Conservation (phyloP, 2,888 invertebrate species). For the Lordiphosa andalusiaca region DNA sequence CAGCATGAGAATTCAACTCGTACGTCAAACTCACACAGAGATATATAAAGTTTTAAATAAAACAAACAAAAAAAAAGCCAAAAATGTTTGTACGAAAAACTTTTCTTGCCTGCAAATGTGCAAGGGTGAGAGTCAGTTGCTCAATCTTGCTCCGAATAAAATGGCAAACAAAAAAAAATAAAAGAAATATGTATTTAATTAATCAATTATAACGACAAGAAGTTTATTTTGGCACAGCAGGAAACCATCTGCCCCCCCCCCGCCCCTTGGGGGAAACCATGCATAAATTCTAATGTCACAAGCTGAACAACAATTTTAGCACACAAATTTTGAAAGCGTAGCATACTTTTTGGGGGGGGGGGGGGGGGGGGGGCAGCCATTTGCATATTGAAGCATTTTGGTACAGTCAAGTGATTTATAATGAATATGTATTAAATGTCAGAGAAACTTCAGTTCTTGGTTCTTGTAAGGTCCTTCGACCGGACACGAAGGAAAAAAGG, state of each 20-base stretch:
- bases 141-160: conserved; percentile 34
- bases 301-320: conserved; percentile 61
- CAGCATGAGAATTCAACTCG: conserved; percentile 70
- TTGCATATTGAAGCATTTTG: conserved; percentile 27
- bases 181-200: conserved; percentile 48
- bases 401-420: not conserved
- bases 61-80: conserved; percentile 30
- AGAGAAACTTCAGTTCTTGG: too few relatives aligned
- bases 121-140: conserved; percentile 12
- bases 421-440: not conserved
- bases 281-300: conserved; percentile 62
- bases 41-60: conserved; percentile 25
- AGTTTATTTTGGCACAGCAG: conserved; percentile 31
- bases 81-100: conserved; percentile 40
- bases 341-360: conserved; percentile 31
- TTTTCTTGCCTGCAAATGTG: conserved; percentile 48
- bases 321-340: conserved; percentile 17
- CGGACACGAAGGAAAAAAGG: too few relatives aligned
- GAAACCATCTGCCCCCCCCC: not conserved
- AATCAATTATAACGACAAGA: conserved; percentile 69
- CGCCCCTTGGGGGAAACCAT: conserved; percentile 25
- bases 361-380: conserved; percentile 32
- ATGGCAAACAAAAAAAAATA: too few relatives aligned
- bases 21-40: conserved; percentile 39
- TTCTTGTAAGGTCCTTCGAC: too few relatives aligned